Evolutionary conservation across 2,113 vertebrate species (phyloP).

Genomic region (Lamprotornis superbus): DNA sequence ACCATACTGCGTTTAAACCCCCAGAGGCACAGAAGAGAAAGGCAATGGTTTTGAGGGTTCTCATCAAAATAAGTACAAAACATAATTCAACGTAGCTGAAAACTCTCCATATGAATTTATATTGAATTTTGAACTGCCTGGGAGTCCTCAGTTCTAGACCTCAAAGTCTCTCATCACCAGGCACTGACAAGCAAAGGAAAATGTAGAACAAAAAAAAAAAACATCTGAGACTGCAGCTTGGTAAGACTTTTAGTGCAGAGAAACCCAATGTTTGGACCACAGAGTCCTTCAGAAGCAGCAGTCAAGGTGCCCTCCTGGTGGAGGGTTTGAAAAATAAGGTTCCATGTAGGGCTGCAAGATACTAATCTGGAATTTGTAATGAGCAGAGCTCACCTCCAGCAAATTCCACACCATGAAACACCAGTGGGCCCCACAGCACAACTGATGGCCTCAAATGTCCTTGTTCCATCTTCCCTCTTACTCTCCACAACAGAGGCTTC

Average conservation of each 20-base stretch:
- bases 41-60: background rate
- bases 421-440: background rate
- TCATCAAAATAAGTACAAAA: background rate
- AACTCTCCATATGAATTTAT: background rate
- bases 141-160: background rate
- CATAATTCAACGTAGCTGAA: background rate
- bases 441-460: background rate
- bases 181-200: background rate
- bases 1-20: background rate
- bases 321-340: background rate
- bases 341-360: accelerated
- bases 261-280: background rate
- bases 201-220: background rate
- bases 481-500: background rate
- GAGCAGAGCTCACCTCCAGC: background rate
- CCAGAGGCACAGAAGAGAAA: background rate
- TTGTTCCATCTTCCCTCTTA: background rate
- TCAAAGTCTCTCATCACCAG: background rate
- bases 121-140: background rate
- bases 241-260: background rate
- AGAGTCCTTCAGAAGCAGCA: background rate
- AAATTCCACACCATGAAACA: background rate
- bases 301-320: background rate
- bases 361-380: background rate
- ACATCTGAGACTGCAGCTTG: background rate